Evolutionary conservation across 2,113 vertebrate species (phyloP), one percentile per base, ranked within the genome.

Genomic region (Bambusicola thoracicus): DNA sequence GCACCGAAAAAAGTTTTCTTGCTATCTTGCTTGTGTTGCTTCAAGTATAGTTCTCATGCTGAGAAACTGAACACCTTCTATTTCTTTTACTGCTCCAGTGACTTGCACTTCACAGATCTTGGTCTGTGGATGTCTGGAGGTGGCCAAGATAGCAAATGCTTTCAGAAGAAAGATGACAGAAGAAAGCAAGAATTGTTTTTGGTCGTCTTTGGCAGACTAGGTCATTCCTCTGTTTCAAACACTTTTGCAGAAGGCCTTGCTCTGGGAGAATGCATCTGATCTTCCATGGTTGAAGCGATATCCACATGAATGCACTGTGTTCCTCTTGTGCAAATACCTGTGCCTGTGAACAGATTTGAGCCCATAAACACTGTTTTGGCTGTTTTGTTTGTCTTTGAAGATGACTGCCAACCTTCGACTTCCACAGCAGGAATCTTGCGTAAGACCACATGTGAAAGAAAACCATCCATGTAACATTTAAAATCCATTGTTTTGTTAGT

Each of bases 361-460:
- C 18, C 36, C n/a, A 27, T 56, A 65, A 62, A 88, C 48, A 32
- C 22, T 59, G 22, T 87, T 90, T 72, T 90, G 68, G 66, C 66
- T 85, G 34, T 69, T 84, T 22, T 48, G 58, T 65, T 88, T 0
- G 0, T 75, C 90, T 92, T 90, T 93, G 90, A 94, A 96, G 78
- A 75, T 84, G 85, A 46, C 69, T 96, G 92, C 88, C 92, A 96
- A 74, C 68, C 76, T 75, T 86, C 59, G 73, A 18, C 21, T 95
- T 95, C 61, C 46, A n/a, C 59, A 78, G 79, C 46, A 91, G 46
- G 59, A 74, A 59, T 92, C 85, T 94, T 96, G 94, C 32, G 1
- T 87, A 94, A 96, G 81, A 90, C 93, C 93, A 95, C 82, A 95
- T 95, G 85, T 89, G 79, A 68, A 90, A 89, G 75, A 87, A 95